These are phyloP conservation scores for Sinosuthora webbiana DNA, from an alignment of 2,113 vertebrate species.

Conservation along the genomic window DNA sequence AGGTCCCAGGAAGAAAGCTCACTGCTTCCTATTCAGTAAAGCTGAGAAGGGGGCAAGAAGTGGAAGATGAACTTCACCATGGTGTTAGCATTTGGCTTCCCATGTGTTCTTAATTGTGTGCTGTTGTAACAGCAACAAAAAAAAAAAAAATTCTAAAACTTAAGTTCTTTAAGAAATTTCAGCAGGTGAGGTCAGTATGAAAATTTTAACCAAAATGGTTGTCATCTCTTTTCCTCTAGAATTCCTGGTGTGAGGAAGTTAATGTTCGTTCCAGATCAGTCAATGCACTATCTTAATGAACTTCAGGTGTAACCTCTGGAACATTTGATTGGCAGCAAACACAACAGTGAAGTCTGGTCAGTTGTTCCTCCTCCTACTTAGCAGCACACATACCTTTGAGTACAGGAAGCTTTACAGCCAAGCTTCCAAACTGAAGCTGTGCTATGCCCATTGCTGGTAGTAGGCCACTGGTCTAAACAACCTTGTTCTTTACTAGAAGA, in stretches of 20 bases:
- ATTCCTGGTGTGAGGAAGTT: neutral
- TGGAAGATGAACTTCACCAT: neutral
- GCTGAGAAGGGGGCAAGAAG: neutral
- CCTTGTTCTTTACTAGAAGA: neutral
- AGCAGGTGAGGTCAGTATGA: neutral
- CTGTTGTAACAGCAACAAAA: neutral
- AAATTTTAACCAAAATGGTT: neutral
- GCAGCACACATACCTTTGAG: neutral
- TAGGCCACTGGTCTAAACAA: neutral
- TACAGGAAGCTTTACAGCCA: neutral
- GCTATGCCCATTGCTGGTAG: neutral
- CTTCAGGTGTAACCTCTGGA: neutral
- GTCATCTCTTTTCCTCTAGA: neutral
- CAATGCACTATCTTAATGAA: neutral
- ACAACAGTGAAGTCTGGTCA: neutral
- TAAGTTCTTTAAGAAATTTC: neutral
- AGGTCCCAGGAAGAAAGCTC: neutral
- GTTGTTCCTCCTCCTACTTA: neutral
- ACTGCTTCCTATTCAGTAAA: neutral
- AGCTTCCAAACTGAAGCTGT: neutral
- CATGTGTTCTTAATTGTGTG: neutral
- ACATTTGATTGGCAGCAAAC: neutral
- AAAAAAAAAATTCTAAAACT: neutral
- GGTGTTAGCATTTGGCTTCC: neutral
- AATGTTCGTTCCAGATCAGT: accelerated